These are phyloP conservation scores for Cygnus olor DNA, from an alignment of 2,797 vertebrate genomes.

Conservation along the genomic window DNA sequence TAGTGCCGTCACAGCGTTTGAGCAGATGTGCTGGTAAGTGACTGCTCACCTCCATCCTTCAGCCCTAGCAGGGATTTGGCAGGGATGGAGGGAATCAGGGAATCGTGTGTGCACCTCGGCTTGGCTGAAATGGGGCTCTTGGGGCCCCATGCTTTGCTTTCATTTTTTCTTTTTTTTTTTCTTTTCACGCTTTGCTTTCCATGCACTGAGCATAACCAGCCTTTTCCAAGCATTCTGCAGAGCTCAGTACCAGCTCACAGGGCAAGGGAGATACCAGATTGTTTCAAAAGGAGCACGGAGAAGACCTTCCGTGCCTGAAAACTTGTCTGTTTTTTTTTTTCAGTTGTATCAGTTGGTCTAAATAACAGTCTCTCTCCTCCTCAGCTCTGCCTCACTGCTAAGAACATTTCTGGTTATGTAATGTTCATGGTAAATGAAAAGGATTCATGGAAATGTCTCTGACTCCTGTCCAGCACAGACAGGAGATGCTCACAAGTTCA, in stretches of 20 bases:
- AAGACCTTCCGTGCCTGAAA: background rate
- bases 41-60: too few relatives aligned
- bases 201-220: background rate
- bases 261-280: background rate
- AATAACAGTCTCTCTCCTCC: background rate
- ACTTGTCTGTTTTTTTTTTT: background rate
- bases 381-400: background rate
- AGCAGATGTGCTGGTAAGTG: too few relatives aligned
- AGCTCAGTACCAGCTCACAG: background rate
- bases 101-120: background rate
- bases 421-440: background rate
- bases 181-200: background rate
- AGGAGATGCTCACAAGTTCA: background rate
- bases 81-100: background rate
- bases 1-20: too few relatives aligned
- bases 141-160: background rate
- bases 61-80: background rate
- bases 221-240: background rate
- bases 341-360: background rate
- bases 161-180: too few relatives aligned
- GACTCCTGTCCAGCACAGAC: background rate
- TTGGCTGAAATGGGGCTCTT: background rate
- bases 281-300: background rate
- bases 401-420: background rate
- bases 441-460: background rate